phyloP scores from a whole-genome alignment of 2,113 vertebrate genomes.

The Larimichthys polyactis region DNA sequence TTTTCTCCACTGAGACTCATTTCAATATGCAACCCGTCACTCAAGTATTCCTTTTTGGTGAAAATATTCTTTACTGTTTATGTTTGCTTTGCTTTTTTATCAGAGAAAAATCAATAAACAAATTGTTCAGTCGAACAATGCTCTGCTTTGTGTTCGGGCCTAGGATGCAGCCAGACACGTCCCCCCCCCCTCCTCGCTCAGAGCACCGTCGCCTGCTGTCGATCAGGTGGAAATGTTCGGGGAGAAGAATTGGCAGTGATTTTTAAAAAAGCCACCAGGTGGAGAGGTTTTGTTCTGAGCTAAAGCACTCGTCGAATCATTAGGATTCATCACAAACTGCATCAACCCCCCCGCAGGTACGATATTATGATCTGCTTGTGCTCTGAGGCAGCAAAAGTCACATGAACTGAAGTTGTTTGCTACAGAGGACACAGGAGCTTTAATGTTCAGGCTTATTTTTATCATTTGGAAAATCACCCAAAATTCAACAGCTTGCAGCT shows the following conservation, averaged over 20 bases:
- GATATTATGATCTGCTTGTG: neutral
- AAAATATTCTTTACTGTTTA: neutral
- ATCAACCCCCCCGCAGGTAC: neutral
- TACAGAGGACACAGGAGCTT: neutral
- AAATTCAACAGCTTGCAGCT: neutral
- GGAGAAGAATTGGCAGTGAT: constrained; percentile 16
- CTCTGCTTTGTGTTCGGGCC: constrained; percentile 14
- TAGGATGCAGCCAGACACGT: constrained; percentile 3
- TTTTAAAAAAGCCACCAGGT: constrained; percentile 4
- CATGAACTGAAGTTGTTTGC: neutral
- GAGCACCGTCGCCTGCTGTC: constrained; percentile 1
- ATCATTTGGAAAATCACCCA: too few relatives aligned
- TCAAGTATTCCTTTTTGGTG: neutral
- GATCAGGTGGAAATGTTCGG: constrained; percentile 6
- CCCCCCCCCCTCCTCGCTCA: neutral
- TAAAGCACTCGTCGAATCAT: neutral
- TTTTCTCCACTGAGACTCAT: neutral
- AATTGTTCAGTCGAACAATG: constrained; percentile 25
- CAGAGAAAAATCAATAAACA: constrained; percentile 14
- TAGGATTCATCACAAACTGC: neutral
- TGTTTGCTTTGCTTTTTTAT: neutral
- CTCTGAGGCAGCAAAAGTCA: neutral
- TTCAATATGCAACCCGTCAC: neutral
- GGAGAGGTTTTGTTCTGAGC: neutral
- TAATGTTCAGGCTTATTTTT: neutral